Evolutionary conservation across 2,888 invertebrate genomes (phyloP).

Genomic region (Colletes collaris): DNA sequence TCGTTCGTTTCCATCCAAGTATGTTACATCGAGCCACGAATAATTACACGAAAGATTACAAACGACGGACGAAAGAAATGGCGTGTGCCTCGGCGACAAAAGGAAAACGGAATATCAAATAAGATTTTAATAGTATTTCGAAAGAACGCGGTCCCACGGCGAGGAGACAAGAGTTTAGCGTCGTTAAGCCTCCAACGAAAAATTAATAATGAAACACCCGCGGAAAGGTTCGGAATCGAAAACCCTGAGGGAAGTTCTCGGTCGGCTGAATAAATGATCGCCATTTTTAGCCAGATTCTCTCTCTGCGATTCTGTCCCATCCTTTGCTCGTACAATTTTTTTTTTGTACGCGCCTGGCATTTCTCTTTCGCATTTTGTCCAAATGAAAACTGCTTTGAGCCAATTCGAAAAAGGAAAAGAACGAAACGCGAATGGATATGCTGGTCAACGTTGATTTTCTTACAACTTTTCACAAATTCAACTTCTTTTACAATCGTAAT

Average conservation of each 20-base stretch:
- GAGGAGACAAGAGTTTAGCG: conserved; percentile 12
- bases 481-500: too few species aligned
- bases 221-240: conserved; percentile 42
- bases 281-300: conserved; percentile 61
- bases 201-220: conserved; percentile 52
- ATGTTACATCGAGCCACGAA: neutral
- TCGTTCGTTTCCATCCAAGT: neutral
- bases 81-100: neutral
- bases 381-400: neutral
- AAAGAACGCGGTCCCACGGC: conserved; percentile 21
- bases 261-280: conserved; percentile 54
- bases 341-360: neutral
- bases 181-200: conserved; percentile 28
- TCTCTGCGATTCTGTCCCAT: conserved; percentile 28
- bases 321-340: conserved; percentile 4
- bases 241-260: conserved; percentile 6
- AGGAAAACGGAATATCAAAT: conserved; percentile 40
- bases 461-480: too few species aligned
- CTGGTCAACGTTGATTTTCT: too few species aligned
- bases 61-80: conserved; percentile 8
- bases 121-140: conserved; percentile 25
- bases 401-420: too few species aligned
- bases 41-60: neutral
- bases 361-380: conserved; percentile 1
- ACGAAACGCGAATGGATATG: too few species aligned